Conservation (phyloP, 2,888 invertebrate genomes). For the Tinea trinotella region DNA sequence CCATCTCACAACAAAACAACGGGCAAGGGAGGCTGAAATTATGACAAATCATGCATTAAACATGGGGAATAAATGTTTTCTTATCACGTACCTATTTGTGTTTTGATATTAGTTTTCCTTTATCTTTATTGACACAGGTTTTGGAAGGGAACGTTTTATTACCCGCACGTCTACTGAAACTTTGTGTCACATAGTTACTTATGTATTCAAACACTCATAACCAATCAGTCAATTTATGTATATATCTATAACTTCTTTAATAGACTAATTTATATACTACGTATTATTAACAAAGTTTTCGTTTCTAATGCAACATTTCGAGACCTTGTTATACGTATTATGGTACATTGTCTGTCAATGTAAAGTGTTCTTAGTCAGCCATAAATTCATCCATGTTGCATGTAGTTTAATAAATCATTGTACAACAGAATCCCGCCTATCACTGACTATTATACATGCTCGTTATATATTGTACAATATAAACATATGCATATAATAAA, state of each 20-base stretch:
- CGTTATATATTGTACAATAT: neutral
- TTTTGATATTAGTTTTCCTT: slow-evolving; percentile 71
- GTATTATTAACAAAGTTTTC: neutral
- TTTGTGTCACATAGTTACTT: neutral
- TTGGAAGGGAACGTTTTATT: slow-evolving; percentile 56
- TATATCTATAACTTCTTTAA: neutral
- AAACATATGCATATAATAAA: neutral
- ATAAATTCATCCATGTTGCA: slow-evolving; percentile 64
- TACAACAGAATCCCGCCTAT: slow-evolving; percentile 61
- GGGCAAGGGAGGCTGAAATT: slow-evolving; percentile 63
- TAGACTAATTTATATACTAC: neutral
- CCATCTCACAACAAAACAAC: slow-evolving; percentile 62
- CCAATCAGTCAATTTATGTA: neutral
- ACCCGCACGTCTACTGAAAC: slow-evolving; percentile 4
- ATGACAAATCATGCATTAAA: slow-evolving; percentile 74
- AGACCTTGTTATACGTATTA: neutral
- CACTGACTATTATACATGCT: slow-evolving; percentile 10
- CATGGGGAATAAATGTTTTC: slow-evolving; percentile 73
- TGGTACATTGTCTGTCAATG: neutral
- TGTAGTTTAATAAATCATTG: slow-evolving; percentile 70
- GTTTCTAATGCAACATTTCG: no score
- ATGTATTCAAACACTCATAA: neutral
- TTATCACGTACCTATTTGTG: slow-evolving; percentile 72
- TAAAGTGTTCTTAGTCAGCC: slow-evolving; percentile 30
- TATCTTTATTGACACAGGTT: slow-evolving; percentile 73